Percentiles rank a stretch among this genome's conserved stretches.
Conservation (phyloP, 2,888 invertebrate species). For the Oconnorella tubifera region DNA sequence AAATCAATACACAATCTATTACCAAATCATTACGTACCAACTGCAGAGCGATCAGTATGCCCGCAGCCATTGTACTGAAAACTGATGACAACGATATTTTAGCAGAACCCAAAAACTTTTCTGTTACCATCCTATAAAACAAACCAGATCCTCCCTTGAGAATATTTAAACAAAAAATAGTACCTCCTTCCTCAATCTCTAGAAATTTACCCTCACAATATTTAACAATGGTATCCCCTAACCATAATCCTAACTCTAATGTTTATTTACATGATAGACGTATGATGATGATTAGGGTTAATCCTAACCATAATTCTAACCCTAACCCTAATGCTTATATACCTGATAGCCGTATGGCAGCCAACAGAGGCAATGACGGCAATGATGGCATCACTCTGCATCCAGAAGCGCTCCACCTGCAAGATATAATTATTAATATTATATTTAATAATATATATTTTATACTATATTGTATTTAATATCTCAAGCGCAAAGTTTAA, state of each 20-base stretch:
- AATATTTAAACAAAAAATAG: no score
- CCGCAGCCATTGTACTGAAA: slow-evolving; percentile 25
- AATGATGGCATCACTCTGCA: slow-evolving; percentile 44
- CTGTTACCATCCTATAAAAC: slow-evolving; percentile 23
- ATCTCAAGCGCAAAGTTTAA: not conserved
- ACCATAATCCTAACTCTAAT: slow-evolving; percentile 4
- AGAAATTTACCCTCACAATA: no score
- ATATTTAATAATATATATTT: not conserved
- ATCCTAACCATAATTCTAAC: slow-evolving; percentile 27
- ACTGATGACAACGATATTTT: slow-evolving; percentile 23
- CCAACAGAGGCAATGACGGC: slow-evolving; percentile 39
- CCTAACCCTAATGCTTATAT: not conserved
- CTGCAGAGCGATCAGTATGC: slow-evolving; percentile 23
- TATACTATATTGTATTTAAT: no score
- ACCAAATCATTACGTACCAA: slow-evolving; percentile 19
- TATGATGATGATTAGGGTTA: slow-evolving; percentile 40
- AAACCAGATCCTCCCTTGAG: no score
- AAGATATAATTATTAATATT: slow-evolving; percentile 1
- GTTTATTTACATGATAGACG: slow-evolving; percentile 36
- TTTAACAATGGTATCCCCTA: no score
- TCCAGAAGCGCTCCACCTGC: slow-evolving; percentile 54
- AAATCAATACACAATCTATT: not conserved
- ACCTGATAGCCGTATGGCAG: slow-evolving; percentile 39
- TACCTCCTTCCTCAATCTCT: no score
- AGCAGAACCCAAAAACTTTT: slow-evolving; percentile 21